Evolutionary conservation across 2,888 invertebrate species (phyloP).

Genomic region (Noctua janthina): DNA sequence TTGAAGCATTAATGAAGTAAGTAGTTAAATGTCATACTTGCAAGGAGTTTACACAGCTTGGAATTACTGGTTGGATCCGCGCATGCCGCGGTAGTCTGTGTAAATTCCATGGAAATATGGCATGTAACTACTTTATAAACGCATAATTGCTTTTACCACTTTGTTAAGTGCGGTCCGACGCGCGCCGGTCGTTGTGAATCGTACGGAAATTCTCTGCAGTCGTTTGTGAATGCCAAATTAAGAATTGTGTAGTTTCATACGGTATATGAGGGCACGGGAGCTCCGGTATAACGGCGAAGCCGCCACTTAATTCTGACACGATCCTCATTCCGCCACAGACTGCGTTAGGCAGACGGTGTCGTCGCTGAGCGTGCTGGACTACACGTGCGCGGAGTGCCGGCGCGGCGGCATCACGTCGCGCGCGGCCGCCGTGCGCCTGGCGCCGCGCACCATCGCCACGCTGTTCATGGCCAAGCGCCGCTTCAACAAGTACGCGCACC

Average conservation of each 20-base stretch:
- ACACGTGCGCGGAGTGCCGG: slow-evolving; percentile 88
- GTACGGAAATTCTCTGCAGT: background rate
- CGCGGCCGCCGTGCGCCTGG: slow-evolving; percentile 87
- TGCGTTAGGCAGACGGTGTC: slow-evolving; percentile 87
- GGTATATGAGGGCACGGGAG: slow-evolving; percentile 11
- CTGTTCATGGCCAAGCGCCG: slow-evolving; percentile 90
- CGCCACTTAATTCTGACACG: background rate
- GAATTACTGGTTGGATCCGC: background rate
- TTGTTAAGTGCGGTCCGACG: background rate
- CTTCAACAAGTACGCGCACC: slow-evolving; percentile 90
- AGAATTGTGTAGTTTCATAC: background rate
- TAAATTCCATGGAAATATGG: background rate
- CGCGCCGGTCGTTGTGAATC: background rate
- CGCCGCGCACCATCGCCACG: slow-evolving; percentile 88
- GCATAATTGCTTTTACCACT: background rate
- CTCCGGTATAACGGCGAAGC: slow-evolving; percentile 17
- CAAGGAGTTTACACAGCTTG: background rate
- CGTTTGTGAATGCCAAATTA: background rate
- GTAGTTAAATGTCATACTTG: background rate
- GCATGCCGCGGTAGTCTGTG: background rate
- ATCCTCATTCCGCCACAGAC: slow-evolving; percentile 74
- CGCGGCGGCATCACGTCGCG: slow-evolving; percentile 89
- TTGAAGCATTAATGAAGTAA: background rate
- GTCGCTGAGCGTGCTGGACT: slow-evolving; percentile 85
- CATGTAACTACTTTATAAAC: background rate